These are phyloP conservation scores for Paragorgia papillata DNA, from an alignment of 92 coral and sea anemone genomes.

Conservation along the genomic window DNA sequence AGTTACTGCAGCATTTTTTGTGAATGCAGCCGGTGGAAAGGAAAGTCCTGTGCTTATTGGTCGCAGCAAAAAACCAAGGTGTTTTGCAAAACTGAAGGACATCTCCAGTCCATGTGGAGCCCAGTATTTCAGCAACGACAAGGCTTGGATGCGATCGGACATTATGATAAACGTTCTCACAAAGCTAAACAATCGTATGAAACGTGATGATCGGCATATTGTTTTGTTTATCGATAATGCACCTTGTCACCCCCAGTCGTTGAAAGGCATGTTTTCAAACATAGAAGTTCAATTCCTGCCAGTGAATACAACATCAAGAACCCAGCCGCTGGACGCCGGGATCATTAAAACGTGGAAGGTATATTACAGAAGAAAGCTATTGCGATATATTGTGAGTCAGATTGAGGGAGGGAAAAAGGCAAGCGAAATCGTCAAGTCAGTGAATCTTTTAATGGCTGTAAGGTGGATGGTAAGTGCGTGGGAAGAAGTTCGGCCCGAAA, in stretches of 20 bases:
- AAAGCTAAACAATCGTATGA: slow-evolving; percentile 40
- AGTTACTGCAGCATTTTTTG: too few relatives aligned
- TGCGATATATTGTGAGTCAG: slow-evolving; percentile 38
- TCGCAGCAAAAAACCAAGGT: slow-evolving; percentile 50
- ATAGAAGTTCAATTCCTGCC: slow-evolving; percentile 38
- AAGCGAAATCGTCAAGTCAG: slow-evolving; percentile 21
- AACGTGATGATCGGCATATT: slow-evolving; percentile 34
- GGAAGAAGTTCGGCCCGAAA: slow-evolving; percentile 49
- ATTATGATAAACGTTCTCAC: slow-evolving; percentile 37
- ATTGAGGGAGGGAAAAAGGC: slow-evolving; percentile 39
- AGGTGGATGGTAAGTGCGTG: slow-evolving; percentile 54
- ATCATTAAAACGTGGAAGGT: slow-evolving; percentile 31
- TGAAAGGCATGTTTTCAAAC: slow-evolving; percentile 45
- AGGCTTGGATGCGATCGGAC: slow-evolving; percentile 55
- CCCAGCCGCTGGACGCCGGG: too few relatives aligned
- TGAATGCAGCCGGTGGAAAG: slow-evolving; percentile 56
- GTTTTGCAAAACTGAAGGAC: slow-evolving; percentile 53
- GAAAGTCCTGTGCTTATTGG: slow-evolving; percentile 31
- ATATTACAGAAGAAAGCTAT: slow-evolving; percentile 36
- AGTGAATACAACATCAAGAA: slow-evolving; percentile 43
- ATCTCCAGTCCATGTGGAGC: slow-evolving; percentile 51
- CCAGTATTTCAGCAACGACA: slow-evolving; percentile 48
- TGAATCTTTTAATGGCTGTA: slow-evolving; percentile 1
- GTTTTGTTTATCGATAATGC: too few relatives aligned
- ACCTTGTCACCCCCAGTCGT: slow-evolving; percentile 39